Base-by-base conservation (phyloP, 2,113 vertebrate genomes). In the Xenopus borealis region DNA sequence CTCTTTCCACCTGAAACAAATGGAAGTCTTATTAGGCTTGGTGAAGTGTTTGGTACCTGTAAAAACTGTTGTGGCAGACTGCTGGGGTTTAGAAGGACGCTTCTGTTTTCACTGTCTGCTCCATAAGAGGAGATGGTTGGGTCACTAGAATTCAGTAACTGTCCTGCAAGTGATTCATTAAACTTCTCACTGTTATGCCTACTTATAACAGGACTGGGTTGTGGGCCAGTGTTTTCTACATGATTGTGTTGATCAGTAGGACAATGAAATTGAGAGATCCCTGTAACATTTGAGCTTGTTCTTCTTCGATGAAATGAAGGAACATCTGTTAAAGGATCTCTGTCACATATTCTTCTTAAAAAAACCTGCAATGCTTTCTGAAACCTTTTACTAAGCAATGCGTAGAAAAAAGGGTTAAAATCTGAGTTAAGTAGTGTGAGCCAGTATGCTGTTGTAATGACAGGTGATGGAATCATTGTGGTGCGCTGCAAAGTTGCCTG, bases 381-480 rank as follows among this genome's bases (percentile, higher is more conserved):
- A 81, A 93, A 93, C 23, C 90, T 85, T 57, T 88, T 87, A 82
- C 92, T 93, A 2, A 93, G 88, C 71, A 93, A 85, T 12, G 90
- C 91, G 4, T 93, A 93, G 12, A 93, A 80, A 45, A 93, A 80
- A 7, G 91, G 92, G 63, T 93, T 93, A 75, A 93, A 88, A 83
- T 90, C 90, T 0, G 91, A 93, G 85, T 92, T 93, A 63, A 93
- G 84, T 75, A 93, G 75, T 63, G 90, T 80, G 71, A 93, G 83
- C 87, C 88, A 92, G 81, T 92, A 91, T 0, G 89, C 92, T 52
- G 89, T 84, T 30, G 91, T 93, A 0, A 93, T 72, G 3, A 82
- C 87, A 2, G 80, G 83, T 2, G 83, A 75, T 0, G 92, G 88
- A 18, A 93, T 78, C 0, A 85, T 79, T 53, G 78, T 89, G 65